Evolutionary conservation across 1,140 invertebrate genomes (phyloP).

Genomic region (Psilanteris sp.): DNA sequence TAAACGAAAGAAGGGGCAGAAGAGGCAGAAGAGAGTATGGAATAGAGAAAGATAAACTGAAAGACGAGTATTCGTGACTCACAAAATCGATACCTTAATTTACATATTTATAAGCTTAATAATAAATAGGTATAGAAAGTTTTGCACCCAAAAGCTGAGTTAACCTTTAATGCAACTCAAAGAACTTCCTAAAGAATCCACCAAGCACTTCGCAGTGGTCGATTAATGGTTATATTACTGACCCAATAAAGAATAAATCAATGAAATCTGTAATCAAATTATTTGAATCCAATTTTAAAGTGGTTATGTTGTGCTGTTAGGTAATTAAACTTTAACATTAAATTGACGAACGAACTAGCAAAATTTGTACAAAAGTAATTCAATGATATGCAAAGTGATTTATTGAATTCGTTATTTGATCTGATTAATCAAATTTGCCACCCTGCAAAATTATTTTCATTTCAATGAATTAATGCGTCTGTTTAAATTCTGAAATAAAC

Average conservation of each 20-base stretch:
- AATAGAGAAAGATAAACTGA: not conserved
- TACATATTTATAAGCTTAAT: constrained; percentile 73
- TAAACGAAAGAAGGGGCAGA: not conserved
- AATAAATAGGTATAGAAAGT: constrained; percentile 66
- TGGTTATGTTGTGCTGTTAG: too few relatives aligned
- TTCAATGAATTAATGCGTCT: too few relatives aligned
- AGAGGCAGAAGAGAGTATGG: not conserved
- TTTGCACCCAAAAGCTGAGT: constrained; percentile 34
- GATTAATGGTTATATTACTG: constrained; percentile 44
- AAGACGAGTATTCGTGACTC: constrained; percentile 16
- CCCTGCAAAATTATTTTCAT: too few relatives aligned
- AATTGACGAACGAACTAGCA: too few relatives aligned
- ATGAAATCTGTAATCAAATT: constrained; percentile 47
- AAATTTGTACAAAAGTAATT: too few relatives aligned
- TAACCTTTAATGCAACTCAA: constrained; percentile 44
- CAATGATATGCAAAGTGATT: too few relatives aligned
- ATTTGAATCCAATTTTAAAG: too few relatives aligned
- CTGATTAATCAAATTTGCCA: too few relatives aligned
- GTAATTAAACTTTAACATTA: too few relatives aligned
- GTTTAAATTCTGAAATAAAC: too few relatives aligned
- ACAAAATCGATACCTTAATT: constrained; percentile 67
- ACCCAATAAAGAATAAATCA: constrained; percentile 47
- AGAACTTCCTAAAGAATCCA: constrained; percentile 12
- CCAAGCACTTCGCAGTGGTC: constrained; percentile 9
- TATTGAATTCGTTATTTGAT: too few relatives aligned